phyloP scores from a whole-genome alignment of 2,113 vertebrate species.

The Hyaena hyaena region DNA sequence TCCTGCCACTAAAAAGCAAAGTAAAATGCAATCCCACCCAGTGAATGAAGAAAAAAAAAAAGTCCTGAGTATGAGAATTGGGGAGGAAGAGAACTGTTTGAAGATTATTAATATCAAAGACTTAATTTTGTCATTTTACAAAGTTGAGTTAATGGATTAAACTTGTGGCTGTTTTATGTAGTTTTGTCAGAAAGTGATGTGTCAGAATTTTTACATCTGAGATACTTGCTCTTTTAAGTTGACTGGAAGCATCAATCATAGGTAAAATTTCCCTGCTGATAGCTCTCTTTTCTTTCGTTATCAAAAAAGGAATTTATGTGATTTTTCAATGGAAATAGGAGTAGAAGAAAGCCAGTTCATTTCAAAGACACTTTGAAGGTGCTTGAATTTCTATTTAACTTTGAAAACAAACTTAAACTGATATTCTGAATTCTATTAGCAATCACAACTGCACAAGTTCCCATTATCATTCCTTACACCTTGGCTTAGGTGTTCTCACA shows the following conservation, averaged over 20 bases:
- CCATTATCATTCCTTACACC: slow-evolving; percentile 48
- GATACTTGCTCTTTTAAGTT: slow-evolving; percentile 72
- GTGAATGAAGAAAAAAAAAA: neutral
- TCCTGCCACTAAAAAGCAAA: slow-evolving; percentile 37
- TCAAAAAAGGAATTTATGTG: slow-evolving; percentile 78
- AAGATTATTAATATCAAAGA: slow-evolving; percentile 71
- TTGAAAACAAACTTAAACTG: slow-evolving; percentile 76
- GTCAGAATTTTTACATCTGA: slow-evolving; percentile 80
- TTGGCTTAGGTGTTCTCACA: slow-evolving; percentile 46
- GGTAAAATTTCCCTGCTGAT: slow-evolving; percentile 66
- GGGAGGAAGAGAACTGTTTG: slow-evolving; percentile 59
- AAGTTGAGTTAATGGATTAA: slow-evolving; percentile 75
- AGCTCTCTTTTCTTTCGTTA: slow-evolving; percentile 77
- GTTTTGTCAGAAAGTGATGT: slow-evolving; percentile 76
- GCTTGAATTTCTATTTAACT: slow-evolving; percentile 73
- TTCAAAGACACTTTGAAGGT: slow-evolving; percentile 79
- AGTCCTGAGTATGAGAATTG: neutral
- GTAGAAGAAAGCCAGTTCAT: slow-evolving; percentile 73
- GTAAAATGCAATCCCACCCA: slow-evolving; percentile 28
- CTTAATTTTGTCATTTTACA: slow-evolving; percentile 66
- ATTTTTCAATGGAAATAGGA: slow-evolving; percentile 76
- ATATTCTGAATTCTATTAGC: slow-evolving; percentile 71
- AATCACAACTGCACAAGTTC: neutral
- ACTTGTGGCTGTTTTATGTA: slow-evolving; percentile 73
- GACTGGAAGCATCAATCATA: slow-evolving; percentile 73